Evolutionary conservation across 2,113 vertebrate species (phyloP), one percentile per base, ranked within the genome.

Genomic region (Aplodontia rufa): DNA sequence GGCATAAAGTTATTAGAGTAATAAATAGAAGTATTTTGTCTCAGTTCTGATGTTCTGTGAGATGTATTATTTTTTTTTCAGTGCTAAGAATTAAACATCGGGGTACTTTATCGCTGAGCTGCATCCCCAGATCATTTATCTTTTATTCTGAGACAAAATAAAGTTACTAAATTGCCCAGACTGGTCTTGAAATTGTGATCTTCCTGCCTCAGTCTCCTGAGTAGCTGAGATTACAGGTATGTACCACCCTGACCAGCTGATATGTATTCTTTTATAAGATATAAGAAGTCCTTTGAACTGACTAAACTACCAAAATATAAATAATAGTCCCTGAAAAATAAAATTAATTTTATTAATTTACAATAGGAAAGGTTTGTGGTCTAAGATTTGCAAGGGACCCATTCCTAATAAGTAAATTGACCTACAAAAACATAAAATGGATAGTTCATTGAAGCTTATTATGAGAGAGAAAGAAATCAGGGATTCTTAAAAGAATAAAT

Each of bases 281-380:
- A 66, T 72, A 49, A 62, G 58, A 45, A 87, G 12, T 64, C 13
- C 37, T 96, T 68, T 84, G 69, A 96, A 94, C 14, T 74, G 37
- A 88, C 47, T 72, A 45, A 68, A 7, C 68, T 91, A 88, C 49
- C 53, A 76, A 83, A 82, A 78, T 37, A 68, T 45, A 85, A 86
- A 71, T 49, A 84, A 80, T n/a, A 84, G 78, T 93, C 16, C 47
- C 58, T 85, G 28, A 84, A 60, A 9, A 93, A 60, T 14, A 90
- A 66, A 53, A 66, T 68, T 93, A 90, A 49, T 69, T 92, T 85
- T 69, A 81, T 76, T 95, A 93, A 90, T 76, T 69, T 90, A 92
- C 0, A 75, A 19, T 71, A 76, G 69, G 47, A 60, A 89, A 95
- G 60, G 85, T 45, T 3, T 84, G 32, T 53, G n/a, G 24, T 92